Conservation (phyloP, 2,888 invertebrate genomes). For the Macaria liturata region DNA sequence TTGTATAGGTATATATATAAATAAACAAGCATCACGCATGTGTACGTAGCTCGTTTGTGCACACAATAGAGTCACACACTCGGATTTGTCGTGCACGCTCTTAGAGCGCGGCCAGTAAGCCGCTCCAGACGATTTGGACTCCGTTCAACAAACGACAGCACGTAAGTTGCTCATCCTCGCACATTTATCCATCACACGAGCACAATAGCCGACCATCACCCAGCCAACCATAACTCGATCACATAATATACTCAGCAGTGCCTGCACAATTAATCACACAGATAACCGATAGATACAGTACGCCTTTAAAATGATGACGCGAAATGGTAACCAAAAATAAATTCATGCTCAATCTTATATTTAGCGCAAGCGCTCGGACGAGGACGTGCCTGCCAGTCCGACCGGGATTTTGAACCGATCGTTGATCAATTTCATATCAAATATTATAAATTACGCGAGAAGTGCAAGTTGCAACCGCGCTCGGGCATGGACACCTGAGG, state of each 20-base stretch:
- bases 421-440: conserved; percentile 62
- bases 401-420: conserved; percentile 76
- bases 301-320: conserved; percentile 68
- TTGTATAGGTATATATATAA: conserved; percentile 3
- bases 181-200: conserved; percentile 14
- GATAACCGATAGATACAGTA: conserved; percentile 42
- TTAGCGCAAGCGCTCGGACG: conserved; percentile 77
- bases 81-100: conserved; percentile 53
- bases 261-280: conserved; percentile 37
- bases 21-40: conserved; percentile 8
- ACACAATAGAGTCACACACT: conserved; percentile 36
- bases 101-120: conserved; percentile 33
- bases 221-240: conserved; percentile 18
- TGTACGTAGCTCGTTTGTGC: conserved; percentile 10
- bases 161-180: conserved; percentile 34
- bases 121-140: conserved; percentile 46
- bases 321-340: conserved; percentile 79
- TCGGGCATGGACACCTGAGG: conserved; percentile 55
- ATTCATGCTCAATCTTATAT: conserved; percentile 81
- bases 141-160: conserved; percentile 48
- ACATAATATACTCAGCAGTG: conserved; percentile 25
- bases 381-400: conserved; percentile 73
- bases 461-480: conserved; percentile 54
- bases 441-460: conserved; percentile 49
- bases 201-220: conserved; percentile 16